Base-by-base conservation (phyloP, 2,113 vertebrate genomes). In the Xyliphius kryptos region DNA sequence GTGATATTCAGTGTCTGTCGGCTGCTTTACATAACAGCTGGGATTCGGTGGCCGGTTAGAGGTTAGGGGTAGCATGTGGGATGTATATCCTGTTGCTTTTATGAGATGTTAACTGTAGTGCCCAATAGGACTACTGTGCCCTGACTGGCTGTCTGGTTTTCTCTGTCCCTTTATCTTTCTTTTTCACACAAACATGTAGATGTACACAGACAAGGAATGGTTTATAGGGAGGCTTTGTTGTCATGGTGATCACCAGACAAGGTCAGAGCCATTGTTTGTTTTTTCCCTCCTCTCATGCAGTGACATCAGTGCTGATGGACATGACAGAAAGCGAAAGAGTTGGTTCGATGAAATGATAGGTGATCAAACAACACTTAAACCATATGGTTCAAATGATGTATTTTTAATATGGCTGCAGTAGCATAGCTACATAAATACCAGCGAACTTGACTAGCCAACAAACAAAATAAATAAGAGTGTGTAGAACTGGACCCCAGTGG, bases 181-280 rank as follows among this genome's bases (percentile, higher is more conserved):
- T 13, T 58, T 51, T 41, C 44, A 58, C 61, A 59, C 55, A 61
- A 47, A 17, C 13, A 46, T 36, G 63, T 10, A 26, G 9, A 44
- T 38, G 60, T 55, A 56, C 60, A 68, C 61, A 61, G 75, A 75
- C 72, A 58, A 59, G 63, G 66, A 72, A 80, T 83, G 77, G 66
- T 86, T 86, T 84, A 81, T 74, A 67, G 76, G 63, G 69, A 81
- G 75, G 74, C 75, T 71, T 69, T 1, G 77, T 88, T 71, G 49
- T 82, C 80, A 81, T 83, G 81, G 82, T 66, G 79, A 86, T 82
- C 56, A 47, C 58, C 52, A 63, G 67, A 79, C 80, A 82, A 81
- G 78, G 82, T 85, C 78, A 78, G 68, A 73, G 73, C 73, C 76
- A 79, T 84, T 86, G 78, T 83, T 79, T 71, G 53, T 78, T 68